These are phyloP conservation scores for Calidris pygmaea DNA, from an alignment of 2,113 vertebrate species.

Conservation along the genomic window DNA sequence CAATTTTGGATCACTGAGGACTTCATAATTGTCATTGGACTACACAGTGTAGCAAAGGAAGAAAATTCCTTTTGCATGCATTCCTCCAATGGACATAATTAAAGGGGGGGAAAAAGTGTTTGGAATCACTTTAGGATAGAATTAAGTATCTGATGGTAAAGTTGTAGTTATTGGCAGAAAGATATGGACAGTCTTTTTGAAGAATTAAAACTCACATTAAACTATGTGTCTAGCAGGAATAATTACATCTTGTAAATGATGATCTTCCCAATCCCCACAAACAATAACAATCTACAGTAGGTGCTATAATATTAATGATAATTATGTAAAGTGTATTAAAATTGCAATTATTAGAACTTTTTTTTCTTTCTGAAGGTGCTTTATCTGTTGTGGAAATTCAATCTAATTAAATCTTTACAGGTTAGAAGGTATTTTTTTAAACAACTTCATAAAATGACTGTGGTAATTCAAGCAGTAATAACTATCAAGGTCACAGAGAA, in stretches of 20 bases:
- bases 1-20: background rate
- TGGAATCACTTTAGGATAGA: background rate
- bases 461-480: background rate
- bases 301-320: background rate
- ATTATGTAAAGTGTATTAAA: background rate
- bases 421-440: background rate
- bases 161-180: background rate
- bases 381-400: background rate
- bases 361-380: background rate
- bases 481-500: background rate
- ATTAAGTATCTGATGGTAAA: background rate
- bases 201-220: background rate
- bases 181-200: background rate
- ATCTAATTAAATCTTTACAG: background rate
- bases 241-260: background rate
- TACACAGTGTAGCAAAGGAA: background rate
- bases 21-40: background rate
- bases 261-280: background rate
- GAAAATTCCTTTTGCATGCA: background rate
- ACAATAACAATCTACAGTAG: background rate
- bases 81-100: background rate
- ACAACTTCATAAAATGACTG: background rate
- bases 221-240: background rate
- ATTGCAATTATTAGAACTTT: background rate
- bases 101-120: accelerated